Evolutionary conservation across 2,797 vertebrate species (phyloP), one percentile per base, ranked within the genome.

Genomic region (Orientallactaga sibirica): DNA sequence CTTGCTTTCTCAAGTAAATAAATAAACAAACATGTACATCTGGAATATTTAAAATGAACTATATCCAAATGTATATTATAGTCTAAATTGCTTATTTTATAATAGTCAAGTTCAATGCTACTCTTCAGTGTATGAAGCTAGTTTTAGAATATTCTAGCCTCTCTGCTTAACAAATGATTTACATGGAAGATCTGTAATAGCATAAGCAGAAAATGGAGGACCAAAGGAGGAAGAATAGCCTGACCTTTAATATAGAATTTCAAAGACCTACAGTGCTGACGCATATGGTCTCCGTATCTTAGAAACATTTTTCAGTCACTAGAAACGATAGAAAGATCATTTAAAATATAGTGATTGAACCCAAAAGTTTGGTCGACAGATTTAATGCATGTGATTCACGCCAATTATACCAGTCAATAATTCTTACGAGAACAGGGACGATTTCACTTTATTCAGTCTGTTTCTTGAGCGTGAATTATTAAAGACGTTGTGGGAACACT

Each of bases 101-200:
- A 75, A 86, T 29, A 79, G 37, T 73, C 62, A 77, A 70, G 29
- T 88, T 94, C 81, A 33, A 33, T 85, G 58, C 10, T 61, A 43
- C 73, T 52, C 88, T 77, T 94, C 67, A 62, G 41, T 71, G 12
- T 66, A 41, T 83, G 27, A 88, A 86, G 64, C 85, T 92, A 75
- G 78, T 85, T 81, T 93, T 25, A 70, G 67, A 41, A 86, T 66
- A 88, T 67, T 82, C 82, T 7, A 7, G 37, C 25, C 2, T 92
- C 70, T 95, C 64, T 86, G 76, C 67, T 92, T 85, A 90, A 85
- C 62, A 91, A 88, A 86, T 55, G 58, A 88, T 95, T 82, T 82
- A 75, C 76, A 25, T 61, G 85, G 37, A 92, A 96, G 43, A 91
- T 67, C 66, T 62, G 7, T 7, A 88, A 82, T 82, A 94, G 95